A percentile compares a stretch with the other conserved stretches of the same genome.
phyloP scores from a whole-genome alignment of 2,113 vertebrate species.

The Lepidothrix coronata region DNA sequence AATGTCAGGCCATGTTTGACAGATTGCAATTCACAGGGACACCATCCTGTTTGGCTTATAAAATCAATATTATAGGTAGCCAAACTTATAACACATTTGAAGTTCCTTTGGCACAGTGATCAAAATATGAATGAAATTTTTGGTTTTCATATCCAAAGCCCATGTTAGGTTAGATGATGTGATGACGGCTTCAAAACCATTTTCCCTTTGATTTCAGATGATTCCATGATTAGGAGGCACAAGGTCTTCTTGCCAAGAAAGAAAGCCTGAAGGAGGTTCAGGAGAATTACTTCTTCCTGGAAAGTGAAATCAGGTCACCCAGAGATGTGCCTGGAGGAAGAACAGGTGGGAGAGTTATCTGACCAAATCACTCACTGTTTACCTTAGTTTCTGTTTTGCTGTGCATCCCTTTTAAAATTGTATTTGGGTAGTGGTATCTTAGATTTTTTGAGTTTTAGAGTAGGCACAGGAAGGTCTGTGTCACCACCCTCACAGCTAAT shows the following conservation, averaged over 20 bases:
- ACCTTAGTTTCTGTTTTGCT: neutral
- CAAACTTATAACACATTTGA: neutral
- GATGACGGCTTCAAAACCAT: neutral
- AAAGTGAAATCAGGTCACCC: neutral
- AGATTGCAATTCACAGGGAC: neutral
- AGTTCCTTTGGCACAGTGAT: neutral
- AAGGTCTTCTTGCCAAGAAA: conserved; percentile 14
- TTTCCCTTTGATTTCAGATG: neutral
- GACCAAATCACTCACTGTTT: neutral
- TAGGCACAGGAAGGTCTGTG: neutral
- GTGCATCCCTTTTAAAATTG: neutral
- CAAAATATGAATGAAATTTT: neutral
- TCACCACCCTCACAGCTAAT: neutral
- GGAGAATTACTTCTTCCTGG: neutral
- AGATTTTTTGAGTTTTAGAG: neutral
- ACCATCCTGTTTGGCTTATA: neutral
- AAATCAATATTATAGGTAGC: neutral
- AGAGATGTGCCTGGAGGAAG: neutral
- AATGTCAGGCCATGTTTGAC: neutral
- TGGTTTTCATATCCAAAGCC: neutral
- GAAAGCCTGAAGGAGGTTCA: neutral
- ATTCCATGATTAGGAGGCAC: conserved; percentile 40
- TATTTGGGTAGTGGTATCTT: neutral
- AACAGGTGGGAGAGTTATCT: neutral
- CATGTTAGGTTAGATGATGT: neutral